phyloP scores from a whole-genome alignment of 1,140 invertebrate genomes.

The Panagrolaimus sp. region DNA sequence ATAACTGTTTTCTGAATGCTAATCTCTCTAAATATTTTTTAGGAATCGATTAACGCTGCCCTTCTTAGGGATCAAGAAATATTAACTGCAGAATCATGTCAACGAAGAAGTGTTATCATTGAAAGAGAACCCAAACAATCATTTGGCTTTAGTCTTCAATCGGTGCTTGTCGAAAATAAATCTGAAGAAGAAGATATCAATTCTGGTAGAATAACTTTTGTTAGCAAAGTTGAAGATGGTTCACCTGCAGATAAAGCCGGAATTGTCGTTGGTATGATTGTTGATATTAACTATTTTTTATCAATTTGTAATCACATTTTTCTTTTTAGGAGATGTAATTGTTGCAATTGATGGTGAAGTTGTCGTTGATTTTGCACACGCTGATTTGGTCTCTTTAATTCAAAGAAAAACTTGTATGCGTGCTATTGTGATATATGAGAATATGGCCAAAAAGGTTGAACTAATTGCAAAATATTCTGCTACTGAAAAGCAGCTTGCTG shows the following conservation, averaged over 20 bases:
- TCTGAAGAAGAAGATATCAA: neutral
- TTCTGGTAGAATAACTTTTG: conserved; percentile 1
- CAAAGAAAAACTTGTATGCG: neutral
- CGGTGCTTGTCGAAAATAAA: neutral
- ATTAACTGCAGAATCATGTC: neutral
- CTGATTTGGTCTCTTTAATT: neutral
- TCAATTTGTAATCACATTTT: no score
- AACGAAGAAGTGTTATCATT: neutral
- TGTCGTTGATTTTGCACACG: conserved; percentile 1
- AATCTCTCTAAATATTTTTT: neutral
- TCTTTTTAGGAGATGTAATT: neutral
- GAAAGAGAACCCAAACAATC: neutral
- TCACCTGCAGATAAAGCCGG: neutral
- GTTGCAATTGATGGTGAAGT: conserved; percentile 11
- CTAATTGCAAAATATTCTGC: neutral
- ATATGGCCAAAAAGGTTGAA: conserved; percentile 6
- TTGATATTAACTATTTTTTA: no score
- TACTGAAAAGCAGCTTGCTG: neutral
- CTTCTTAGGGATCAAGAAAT: conserved; percentile 2
- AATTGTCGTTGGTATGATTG: neutral
- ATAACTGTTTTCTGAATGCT: neutral
- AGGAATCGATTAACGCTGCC: neutral
- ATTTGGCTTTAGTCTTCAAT: conserved; percentile 10
- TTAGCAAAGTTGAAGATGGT: conserved; percentile 6
- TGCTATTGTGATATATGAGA: neutral